phyloP scores from a whole-genome alignment of 2,113 vertebrate species.

The Cololabis saira region DNA sequence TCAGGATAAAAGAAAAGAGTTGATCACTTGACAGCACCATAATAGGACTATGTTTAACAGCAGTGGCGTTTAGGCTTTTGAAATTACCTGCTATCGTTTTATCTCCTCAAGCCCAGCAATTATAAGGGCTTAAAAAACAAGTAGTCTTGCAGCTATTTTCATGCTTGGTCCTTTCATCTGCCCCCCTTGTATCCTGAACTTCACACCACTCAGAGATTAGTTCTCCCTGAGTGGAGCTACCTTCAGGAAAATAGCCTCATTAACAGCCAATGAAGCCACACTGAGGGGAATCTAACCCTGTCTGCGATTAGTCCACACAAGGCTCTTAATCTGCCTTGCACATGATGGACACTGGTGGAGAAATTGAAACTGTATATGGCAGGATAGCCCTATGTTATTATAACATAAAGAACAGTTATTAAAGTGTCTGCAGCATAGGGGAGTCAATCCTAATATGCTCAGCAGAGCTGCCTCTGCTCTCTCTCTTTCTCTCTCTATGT shows the following conservation, averaged over 20 bases:
- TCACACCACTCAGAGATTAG: constrained; percentile 79
- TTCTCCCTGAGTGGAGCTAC: constrained; percentile 74
- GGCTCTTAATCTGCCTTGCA: constrained; percentile 77
- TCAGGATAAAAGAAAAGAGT: no score
- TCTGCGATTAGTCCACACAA: constrained; percentile 79
- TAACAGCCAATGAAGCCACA: constrained; percentile 76
- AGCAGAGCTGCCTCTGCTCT: constrained; percentile 71
- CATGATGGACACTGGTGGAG: constrained; percentile 80
- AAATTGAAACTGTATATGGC: constrained; percentile 84
- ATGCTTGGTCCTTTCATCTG: constrained; percentile 47
- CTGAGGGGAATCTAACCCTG: constrained; percentile 78
- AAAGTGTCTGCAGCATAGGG: constrained; percentile 84
- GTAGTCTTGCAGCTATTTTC: constrained; percentile 48
- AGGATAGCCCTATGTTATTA: constrained; percentile 84
- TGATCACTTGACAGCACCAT: no score
- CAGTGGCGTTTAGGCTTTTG: background rate
- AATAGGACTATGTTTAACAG: no score
- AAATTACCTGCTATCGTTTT: background rate
- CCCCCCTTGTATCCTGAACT: constrained; percentile 62
- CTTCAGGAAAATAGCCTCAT: constrained; percentile 82
- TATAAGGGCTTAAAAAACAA: constrained; percentile 42
- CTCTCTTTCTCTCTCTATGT: constrained; percentile 42
- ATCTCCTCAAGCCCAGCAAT: constrained; percentile 27
- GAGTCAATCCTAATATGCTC: constrained; percentile 88
- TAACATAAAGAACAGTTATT: constrained; percentile 87